Evolutionary conservation across 1,140 invertebrate genomes (phyloP), one percentile per base, ranked within the genome.

Genomic region (Calliphora vicina): DNA sequence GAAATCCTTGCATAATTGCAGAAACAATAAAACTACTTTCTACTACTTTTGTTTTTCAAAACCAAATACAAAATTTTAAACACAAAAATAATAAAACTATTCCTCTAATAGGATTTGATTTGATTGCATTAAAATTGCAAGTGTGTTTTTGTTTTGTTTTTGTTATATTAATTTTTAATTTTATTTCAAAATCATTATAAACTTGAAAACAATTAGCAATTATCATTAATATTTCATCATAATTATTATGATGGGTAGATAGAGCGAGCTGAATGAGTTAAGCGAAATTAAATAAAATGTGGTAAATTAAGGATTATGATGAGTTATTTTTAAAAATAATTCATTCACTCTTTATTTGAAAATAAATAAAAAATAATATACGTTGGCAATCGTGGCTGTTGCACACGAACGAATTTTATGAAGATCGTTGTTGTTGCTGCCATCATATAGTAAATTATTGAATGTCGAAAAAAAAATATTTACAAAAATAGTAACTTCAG

Each of bases 1-100:
- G 74, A 78, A 43, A 78, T 78, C 74, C 74, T 78, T 78, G 74
- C 74, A 78, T 78, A 78, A 78, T 78, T 78, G 74, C 74, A 78
- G 17, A 78, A 78, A 78, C 10, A 78, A 78, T 73, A 73, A 27
- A 27, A 27, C 71, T 78, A 43, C 23, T 43, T 78, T 43, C 17
- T 78, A 67, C 57, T 43, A 20, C 27, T 78, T 43, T 78, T 43
- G 27, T 20, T 78, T n/a, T 78, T 43, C n/a, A 43, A 78, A 78
- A n/a, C 4, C n/a, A 67, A 67, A 67, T 23, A 67, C 4, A 23
- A 20, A 23, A 4, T 57, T 57, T 57, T 15, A 57, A 57, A 57
- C 13, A 57, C 12, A 57, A n/a, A n/a, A n/a, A n/a, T n/a, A 57
- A 57, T 67, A 23, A 67, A 20, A 67, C 20, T 23, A 78, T 78